A percentile compares a stretch with the other conserved stretches of the same genome.
Conservation (phyloP, 2,113 vertebrate species). For the Progne subis region DNA sequence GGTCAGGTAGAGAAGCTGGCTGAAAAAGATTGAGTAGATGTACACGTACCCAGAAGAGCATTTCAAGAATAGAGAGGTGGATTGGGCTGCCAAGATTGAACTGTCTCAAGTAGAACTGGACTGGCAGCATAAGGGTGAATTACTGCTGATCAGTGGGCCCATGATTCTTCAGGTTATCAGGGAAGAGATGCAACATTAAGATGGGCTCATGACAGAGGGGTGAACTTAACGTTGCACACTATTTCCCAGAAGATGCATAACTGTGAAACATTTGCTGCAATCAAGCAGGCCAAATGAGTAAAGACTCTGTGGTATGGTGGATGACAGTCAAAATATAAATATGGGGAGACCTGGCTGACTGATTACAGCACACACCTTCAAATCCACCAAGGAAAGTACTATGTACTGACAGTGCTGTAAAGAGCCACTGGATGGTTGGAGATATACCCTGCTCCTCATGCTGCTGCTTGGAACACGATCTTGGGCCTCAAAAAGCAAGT, state of each 20-base stretch:
- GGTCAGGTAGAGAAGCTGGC: background rate
- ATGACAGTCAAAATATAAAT: background rate
- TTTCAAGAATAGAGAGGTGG: background rate
- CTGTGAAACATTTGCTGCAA: background rate
- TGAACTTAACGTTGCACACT: rapidly evolving
- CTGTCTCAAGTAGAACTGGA: background rate
- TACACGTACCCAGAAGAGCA: rapidly evolving
- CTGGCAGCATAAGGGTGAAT: background rate
- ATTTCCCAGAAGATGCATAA: background rate
- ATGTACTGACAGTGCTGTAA: background rate
- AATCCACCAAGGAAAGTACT: background rate
- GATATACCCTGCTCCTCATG: background rate
- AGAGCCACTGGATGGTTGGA: background rate
- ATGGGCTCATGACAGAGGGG: background rate
- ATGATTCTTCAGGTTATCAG: background rate
- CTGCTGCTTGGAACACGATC: background rate
- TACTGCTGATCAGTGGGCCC: background rate
- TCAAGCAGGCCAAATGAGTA: background rate
- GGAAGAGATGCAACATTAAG: background rate
- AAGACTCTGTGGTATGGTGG: background rate
- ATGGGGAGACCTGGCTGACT: background rate
- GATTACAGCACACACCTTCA: background rate
- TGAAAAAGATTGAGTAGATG: background rate
- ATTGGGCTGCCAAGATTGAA: background rate
- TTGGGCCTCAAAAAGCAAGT: background rate